These are phyloP conservation scores for Ridgeia piscesae DNA, from an alignment of 1,140 invertebrate genomes.

Conservation along the genomic window DNA sequence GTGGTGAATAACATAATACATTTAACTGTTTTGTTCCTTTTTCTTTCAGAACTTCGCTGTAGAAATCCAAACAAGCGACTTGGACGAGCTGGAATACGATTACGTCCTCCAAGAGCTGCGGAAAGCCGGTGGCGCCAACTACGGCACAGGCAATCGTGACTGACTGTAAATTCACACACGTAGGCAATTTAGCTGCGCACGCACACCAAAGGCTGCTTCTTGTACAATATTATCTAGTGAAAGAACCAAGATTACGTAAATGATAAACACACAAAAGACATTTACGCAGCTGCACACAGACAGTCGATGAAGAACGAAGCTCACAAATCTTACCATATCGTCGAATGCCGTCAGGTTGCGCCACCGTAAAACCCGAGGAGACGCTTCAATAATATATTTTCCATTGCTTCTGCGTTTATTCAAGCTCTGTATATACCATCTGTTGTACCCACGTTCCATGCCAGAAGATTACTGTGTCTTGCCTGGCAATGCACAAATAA, in stretches of 20 bases:
- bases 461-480: not conserved
- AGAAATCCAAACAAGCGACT: slow-evolving; percentile 70
- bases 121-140: slow-evolving; percentile 73
- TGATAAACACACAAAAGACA: not conserved
- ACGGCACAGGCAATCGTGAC: slow-evolving; percentile 65
- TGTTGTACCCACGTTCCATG: not conserved
- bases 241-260: not conserved
- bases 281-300: not conserved
- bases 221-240: not conserved
- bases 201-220: slow-evolving; percentile 3
- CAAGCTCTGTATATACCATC: not conserved
- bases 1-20: too few relatives aligned
- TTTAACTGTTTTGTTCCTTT: not conserved
- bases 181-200: not conserved
- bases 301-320: too few relatives aligned
- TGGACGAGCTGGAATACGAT: slow-evolving; percentile 69
- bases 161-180: not conserved
- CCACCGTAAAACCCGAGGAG: not conserved
- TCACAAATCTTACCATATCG: not conserved
- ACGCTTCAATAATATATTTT: not conserved
- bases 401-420: not conserved
- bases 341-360: not conserved
- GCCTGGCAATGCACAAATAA: not conserved
- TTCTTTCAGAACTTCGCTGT: slow-evolving; percentile 71
- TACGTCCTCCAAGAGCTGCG: slow-evolving; percentile 69